phyloP scores from a whole-genome alignment of 2,888 invertebrate species.

The Epinotia bilunana region DNA sequence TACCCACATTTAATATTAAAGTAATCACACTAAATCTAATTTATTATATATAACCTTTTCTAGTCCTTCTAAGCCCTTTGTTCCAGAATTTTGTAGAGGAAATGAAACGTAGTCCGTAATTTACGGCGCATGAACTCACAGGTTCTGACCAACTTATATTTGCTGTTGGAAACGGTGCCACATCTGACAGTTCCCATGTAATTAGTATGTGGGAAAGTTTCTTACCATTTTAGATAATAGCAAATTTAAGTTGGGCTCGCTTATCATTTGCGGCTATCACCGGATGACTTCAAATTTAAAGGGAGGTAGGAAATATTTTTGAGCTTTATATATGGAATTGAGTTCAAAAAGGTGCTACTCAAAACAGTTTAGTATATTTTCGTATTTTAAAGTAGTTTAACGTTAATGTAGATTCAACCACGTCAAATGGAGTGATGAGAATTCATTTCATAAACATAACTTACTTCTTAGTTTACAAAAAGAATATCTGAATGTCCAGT shows the following conservation, averaged over 20 bases:
- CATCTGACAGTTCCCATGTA: slow-evolving; percentile 25
- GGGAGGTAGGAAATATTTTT: slow-evolving; percentile 26
- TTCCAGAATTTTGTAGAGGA: slow-evolving; percentile 77
- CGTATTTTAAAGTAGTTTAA: not conserved
- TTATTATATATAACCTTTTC: slow-evolving; percentile 15
- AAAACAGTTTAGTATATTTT: not conserved
- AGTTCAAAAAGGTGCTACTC: not conserved
- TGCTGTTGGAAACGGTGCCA: slow-evolving; percentile 25
- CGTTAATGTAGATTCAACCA: not conserved
- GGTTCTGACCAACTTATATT: slow-evolving; percentile 36
- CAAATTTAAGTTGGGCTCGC: slow-evolving; percentile 58
- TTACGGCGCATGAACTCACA: slow-evolving; percentile 58
- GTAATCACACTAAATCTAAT: slow-evolving; percentile 11
- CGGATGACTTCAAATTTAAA: slow-evolving; percentile 54
- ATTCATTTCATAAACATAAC: not conserved
- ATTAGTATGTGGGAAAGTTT: slow-evolving; percentile 25
- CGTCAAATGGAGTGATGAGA: too few relatives aligned
- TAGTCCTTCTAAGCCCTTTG: slow-evolving; percentile 44
- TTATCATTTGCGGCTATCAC: slow-evolving; percentile 78
- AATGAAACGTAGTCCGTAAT: slow-evolving; percentile 79
- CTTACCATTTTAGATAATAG: slow-evolving; percentile 4
- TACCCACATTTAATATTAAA: not conserved
- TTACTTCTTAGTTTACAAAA: not conserved
- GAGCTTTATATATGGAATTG: not conserved
- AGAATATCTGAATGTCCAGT: too few relatives aligned